These are phyloP conservation scores for Drepanosiphum platanoidis DNA, from an alignment of 2,888 invertebrate species.

Conservation along the genomic window DNA sequence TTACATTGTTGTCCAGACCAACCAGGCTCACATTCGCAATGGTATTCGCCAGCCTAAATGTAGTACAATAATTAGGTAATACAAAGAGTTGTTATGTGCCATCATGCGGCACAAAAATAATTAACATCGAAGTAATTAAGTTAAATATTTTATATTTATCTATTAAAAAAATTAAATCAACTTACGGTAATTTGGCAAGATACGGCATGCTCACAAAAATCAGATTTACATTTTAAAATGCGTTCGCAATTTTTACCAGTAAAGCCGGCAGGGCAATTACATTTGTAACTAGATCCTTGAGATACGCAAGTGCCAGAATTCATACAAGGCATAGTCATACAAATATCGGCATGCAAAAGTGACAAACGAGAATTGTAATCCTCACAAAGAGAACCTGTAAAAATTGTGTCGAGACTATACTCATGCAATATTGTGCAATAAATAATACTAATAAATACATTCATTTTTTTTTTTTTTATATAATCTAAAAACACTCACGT, in stretches of 20 bases:
- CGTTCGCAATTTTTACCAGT: slow-evolving; percentile 69
- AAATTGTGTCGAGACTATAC: neutral
- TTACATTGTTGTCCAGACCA: slow-evolving; percentile 75
- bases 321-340: slow-evolving; percentile 72
- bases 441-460: neutral
- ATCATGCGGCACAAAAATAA: neutral
- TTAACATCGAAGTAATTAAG: too few species aligned
- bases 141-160: too few species aligned
- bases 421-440: neutral
- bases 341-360: slow-evolving; percentile 67
- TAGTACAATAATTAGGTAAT: neutral
- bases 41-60: slow-evolving; percentile 69
- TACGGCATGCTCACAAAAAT: slow-evolving; percentile 77
- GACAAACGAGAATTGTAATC: slow-evolving; percentile 68
- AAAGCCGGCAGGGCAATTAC: slow-evolving; percentile 71
- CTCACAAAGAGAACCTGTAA: slow-evolving; percentile 68
- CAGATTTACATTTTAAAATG: slow-evolving; percentile 74
- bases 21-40: slow-evolving; percentile 77
- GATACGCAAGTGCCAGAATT: slow-evolving; percentile 74
- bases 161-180: slow-evolving; percentile 66
- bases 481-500: too few species aligned
- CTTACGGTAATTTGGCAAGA: slow-evolving; percentile 75
- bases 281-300: slow-evolving; percentile 67
- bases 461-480: too few species aligned
- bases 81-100: neutral